Conservation (phyloP, 2,113 vertebrate species). For the Oreocharis arfaki region DNA sequence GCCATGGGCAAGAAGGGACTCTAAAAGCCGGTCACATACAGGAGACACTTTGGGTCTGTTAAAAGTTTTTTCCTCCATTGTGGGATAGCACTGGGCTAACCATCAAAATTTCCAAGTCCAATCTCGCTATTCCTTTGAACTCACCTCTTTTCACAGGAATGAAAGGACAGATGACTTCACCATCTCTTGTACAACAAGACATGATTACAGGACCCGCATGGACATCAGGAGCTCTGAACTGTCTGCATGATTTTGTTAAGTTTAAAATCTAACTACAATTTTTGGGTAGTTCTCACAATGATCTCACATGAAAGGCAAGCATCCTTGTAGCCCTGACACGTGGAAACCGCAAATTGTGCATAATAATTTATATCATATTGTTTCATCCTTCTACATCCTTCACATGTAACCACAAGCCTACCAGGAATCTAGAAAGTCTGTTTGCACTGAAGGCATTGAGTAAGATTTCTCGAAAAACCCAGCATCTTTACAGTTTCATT, state of each 20-base stretch:
- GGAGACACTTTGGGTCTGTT: not conserved
- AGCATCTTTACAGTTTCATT: not conserved
- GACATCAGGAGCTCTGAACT: not conserved
- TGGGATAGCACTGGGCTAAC: not conserved
- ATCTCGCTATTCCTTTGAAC: not conserved
- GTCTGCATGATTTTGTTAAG: not conserved
- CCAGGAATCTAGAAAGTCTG: not conserved
- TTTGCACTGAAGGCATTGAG: not conserved
- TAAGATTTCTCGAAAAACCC: not conserved
- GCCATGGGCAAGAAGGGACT: not conserved
- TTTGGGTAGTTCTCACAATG: not conserved
- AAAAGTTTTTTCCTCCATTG: not conserved
- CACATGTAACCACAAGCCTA: not conserved
- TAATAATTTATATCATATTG: not conserved
- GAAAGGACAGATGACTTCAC: not conserved
- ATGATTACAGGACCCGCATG: rapidly evolving
- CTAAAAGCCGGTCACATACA: not conserved
- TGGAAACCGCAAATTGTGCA: rapidly evolving
- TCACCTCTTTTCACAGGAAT: not conserved
- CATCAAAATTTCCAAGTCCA: not conserved
- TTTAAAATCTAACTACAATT: not conserved
- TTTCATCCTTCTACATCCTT: not conserved
- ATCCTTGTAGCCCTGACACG: not conserved
- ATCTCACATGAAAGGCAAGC: not conserved
- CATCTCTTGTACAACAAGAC: not conserved